Base-by-base conservation (phyloP, 1,140 invertebrate genomes). In the Geopemphigus sp. region DNA sequence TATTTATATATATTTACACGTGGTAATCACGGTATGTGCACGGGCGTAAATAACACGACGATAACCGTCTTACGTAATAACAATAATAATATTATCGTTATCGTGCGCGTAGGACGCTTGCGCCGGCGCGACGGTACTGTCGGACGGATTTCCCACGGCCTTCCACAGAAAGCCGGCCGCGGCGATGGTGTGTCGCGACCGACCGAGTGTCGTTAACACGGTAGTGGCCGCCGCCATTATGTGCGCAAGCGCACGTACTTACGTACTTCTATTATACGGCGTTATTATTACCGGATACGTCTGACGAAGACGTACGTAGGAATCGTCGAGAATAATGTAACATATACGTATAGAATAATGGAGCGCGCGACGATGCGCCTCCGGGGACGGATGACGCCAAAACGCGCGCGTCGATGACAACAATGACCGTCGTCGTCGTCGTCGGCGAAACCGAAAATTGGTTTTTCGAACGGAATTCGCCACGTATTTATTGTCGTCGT, bases 171-270 rank as follows among this genome's bases (percentile, higher is more conserved):
- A 39, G 8, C 24, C 32, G n/a, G 17, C 63, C 63, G 26, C 50
- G 17, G 22, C 50, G 53, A 8, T 11, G 47, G 26, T 17, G 0
- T n/a, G n/a, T n/a, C n/a, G 50, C 32, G 19, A 24, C 15, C 24
- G 8, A 72, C 24, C 24, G 22, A 39, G 29, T 74, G 72, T 74
- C 72, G 54, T 74, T 74, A 74, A 74, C 72, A 59, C 72, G 32
- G 39, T n/a, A 19, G 29, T 39, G 72, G 19, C 26, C n/a, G n/a
- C n/a, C n/a, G n/a, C n/a, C 26, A 66, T 45, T 22, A 45, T 64
- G 22, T 11, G 5, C 32, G n/a, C 10, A 17, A 39, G 32, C n/a
- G 39, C 14, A 24, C 22, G 12, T 24, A 47, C n/a, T n/a, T n/a
- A n/a, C n/a, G n/a, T n/a, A n/a, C n/a, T n/a, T n/a, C n/a, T n/a